phyloP scores from a whole-genome alignment of 37 sponge, comb jelly and placozoan species.

The Chondrosia reniformis region DNA sequence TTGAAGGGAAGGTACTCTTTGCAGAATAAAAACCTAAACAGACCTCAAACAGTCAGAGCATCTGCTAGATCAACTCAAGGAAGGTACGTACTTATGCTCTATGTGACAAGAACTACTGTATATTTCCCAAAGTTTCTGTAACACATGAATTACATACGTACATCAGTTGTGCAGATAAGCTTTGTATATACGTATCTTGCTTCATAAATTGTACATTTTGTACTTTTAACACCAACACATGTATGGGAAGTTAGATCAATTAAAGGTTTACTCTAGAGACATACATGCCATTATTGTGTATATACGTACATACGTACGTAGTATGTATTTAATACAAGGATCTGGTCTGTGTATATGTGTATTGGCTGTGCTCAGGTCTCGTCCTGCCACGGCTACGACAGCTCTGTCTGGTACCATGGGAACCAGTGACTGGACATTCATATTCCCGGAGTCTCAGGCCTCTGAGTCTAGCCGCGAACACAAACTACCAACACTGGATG shows the following conservation, averaged over 20 bases:
- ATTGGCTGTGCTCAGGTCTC: too few relatives aligned
- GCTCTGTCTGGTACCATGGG: conserved; percentile 33
- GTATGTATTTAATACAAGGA: background rate
- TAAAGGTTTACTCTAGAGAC: background rate
- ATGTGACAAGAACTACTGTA: background rate
- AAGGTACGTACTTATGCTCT: background rate
- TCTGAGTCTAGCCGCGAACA: background rate
- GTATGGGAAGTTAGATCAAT: background rate
- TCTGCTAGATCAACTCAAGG: conserved; percentile 28
- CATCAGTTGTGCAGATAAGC: too few relatives aligned
- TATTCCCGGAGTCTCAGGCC: conserved; percentile 21
- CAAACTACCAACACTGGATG: conserved; percentile 66
- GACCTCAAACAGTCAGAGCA: conserved; percentile 64
- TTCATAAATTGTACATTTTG: background rate
- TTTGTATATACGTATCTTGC: background rate
- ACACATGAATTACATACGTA: too few relatives aligned
- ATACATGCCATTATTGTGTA: background rate
- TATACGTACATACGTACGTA: background rate
- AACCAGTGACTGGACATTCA: conserved; percentile 73
- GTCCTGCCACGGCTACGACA: conserved; percentile 16
- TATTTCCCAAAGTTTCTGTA: too few relatives aligned
- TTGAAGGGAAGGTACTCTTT: conserved; percentile 44
- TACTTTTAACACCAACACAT: background rate
- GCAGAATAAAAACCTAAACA: conserved; percentile 35
- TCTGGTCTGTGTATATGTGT: too few relatives aligned